phyloP scores from a whole-genome alignment of 2,888 invertebrate species.

The Oxycera nigricornis region DNA sequence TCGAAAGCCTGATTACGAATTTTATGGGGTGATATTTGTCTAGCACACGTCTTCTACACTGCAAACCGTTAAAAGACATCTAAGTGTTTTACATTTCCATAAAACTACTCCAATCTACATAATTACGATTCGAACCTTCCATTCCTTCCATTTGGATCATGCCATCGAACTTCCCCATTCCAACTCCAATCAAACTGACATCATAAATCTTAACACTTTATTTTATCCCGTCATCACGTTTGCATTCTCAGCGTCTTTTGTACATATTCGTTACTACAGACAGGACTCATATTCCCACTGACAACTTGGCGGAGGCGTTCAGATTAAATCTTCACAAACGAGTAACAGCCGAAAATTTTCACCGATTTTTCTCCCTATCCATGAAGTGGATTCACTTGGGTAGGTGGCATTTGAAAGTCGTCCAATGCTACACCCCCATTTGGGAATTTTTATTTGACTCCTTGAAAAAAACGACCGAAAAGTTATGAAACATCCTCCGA shows the following conservation, averaged over 20 bases:
- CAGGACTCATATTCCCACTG: not conserved
- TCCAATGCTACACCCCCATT: not conserved
- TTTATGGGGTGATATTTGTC: no score
- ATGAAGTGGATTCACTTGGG: not conserved
- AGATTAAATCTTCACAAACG: not conserved
- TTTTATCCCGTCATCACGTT: not conserved
- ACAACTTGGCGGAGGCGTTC: not conserved
- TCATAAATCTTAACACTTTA: not conserved
- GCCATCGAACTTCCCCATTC: not conserved
- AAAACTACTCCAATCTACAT: no score
- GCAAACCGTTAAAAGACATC: no score
- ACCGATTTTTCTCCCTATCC: not conserved
- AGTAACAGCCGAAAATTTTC: not conserved
- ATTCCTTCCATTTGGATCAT: not conserved
- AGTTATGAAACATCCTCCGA: constrained; percentile 11
- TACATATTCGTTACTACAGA: not conserved
- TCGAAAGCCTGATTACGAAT: no score
- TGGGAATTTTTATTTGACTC: not conserved
- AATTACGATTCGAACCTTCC: no score
- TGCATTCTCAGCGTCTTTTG: not conserved
- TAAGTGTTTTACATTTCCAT: no score
- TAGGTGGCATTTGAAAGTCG: not conserved
- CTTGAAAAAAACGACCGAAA: not conserved
- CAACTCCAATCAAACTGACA: not conserved
- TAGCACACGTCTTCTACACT: no score